Percentiles rank a stretch among this genome's conserved stretches.
phyloP scores from a whole-genome alignment of 2,113 vertebrate species.

The Columba livia region DNA sequence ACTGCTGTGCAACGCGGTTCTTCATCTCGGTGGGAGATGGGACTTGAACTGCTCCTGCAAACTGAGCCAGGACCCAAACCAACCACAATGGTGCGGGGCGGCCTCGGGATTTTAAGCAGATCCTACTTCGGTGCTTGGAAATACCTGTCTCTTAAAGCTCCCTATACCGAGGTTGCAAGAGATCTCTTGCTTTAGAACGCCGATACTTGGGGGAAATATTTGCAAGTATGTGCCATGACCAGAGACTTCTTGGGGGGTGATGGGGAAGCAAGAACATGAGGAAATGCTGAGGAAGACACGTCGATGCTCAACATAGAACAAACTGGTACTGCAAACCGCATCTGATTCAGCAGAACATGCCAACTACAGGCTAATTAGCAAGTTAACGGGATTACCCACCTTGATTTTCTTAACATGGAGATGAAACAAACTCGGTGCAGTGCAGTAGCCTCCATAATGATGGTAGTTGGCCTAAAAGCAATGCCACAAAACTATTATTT shows the following conservation, averaged over 20 bases:
- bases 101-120: not conserved
- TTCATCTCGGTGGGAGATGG: not conserved
- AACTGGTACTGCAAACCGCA: not conserved
- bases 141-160: not conserved
- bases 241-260: not conserved
- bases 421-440: not conserved
- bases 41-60: not conserved
- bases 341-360: not conserved
- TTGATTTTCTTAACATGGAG: accelerated
- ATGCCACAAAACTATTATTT: not conserved
- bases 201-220: not conserved
- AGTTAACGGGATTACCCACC: not conserved
- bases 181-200: not conserved
- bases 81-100: accelerated
- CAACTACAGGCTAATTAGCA: not conserved
- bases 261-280: not conserved
- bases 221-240: not conserved
- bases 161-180: not conserved
- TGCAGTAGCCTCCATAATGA: not conserved
- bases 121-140: not conserved
- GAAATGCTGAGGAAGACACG: not conserved
- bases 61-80: not conserved
- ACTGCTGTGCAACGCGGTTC: not conserved
- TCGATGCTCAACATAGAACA: accelerated
- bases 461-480: not conserved